These are phyloP conservation scores for Potorous gilbertii DNA, from an alignment of 2,797 vertebrate species.

Conservation along the genomic window DNA sequence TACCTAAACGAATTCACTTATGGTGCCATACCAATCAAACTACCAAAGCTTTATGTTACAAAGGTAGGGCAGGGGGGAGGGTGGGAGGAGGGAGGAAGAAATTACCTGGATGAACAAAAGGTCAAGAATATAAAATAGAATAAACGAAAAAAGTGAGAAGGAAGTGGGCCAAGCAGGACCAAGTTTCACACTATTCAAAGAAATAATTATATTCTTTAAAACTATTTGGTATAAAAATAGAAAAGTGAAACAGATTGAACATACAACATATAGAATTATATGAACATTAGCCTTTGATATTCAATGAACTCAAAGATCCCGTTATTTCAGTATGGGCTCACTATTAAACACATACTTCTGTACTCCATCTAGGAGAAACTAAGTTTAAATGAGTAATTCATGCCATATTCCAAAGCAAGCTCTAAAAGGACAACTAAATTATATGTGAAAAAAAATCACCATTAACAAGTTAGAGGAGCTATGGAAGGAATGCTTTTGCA, in stretches of 20 bases:
- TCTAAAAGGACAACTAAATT: background rate
- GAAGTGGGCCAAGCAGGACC: background rate
- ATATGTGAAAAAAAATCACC: background rate
- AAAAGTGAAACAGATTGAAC: background rate
- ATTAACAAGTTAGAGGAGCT: background rate
- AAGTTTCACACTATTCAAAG: background rate
- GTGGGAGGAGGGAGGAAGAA: background rate
- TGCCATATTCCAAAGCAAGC: background rate
- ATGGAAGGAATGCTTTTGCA: background rate
- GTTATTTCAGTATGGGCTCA: background rate
- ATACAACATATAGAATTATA: background rate
- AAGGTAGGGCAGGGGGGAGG: rapidly evolving
- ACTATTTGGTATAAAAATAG: background rate
- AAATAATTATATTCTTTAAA: background rate
- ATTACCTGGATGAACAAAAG: background rate
- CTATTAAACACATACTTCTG: background rate
- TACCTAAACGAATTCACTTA: background rate
- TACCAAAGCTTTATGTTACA: background rate
- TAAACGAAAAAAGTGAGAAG: background rate
- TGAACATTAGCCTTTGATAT: background rate
- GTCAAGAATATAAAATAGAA: background rate
- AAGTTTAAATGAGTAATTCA: background rate
- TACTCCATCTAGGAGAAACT: background rate
- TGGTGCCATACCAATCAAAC: background rate
- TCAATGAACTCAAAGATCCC: background rate